Base-by-base conservation (phyloP, 2,888 invertebrate species). In the Hetaerina titia region DNA sequence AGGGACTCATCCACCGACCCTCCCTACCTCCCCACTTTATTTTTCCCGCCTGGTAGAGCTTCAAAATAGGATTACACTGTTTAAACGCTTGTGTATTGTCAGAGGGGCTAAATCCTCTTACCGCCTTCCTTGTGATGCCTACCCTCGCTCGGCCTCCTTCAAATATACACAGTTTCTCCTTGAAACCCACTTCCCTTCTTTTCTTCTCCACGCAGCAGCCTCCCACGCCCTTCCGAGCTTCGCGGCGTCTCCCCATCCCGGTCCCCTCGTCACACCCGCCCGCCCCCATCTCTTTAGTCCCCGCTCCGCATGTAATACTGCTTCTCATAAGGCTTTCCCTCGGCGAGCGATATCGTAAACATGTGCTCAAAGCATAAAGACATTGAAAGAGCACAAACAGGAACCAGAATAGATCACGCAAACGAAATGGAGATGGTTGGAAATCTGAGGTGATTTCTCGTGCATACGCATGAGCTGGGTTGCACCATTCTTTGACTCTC, bases 71-170 rank as follows among this genome's bases (percentile, higher is more conserved):
- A 95, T 95, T 95, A 95, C 95, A 95, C 95, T 95, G 95, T 95
- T 95, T 95, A 95, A 95, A 95, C 95, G 95, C 95, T 95, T 95
- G 95, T 95, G 95, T 95, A 95, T 95, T 95, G 95, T 95, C 95
- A 95, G 95, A 95, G 25, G 25, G 94, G 31, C 56, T 11, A 94
- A 94, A 94, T 89, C 89, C 94, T 89, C 94, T 94, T 94, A 88
- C 31, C 57, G 25, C 57, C 58, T 64, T 19, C 57, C 88, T 81
- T 58, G 7, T 60, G 45, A 56, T 88, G 13, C 64, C 45, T n/a
- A 17, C 19, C 31, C 56, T 58, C 87, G 22, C 58, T 13, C 87
- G 58, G 89, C 56, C 90, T 57, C 25, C 89, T 69, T 92, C 74
- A 89, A 64, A 95, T 64, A 88, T 89, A 56, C 2, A 17, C 15